Evolutionary conservation across 2,888 invertebrate genomes (phyloP), one percentile per base, ranked within the genome.

Genomic region (Amiota communis): DNA sequence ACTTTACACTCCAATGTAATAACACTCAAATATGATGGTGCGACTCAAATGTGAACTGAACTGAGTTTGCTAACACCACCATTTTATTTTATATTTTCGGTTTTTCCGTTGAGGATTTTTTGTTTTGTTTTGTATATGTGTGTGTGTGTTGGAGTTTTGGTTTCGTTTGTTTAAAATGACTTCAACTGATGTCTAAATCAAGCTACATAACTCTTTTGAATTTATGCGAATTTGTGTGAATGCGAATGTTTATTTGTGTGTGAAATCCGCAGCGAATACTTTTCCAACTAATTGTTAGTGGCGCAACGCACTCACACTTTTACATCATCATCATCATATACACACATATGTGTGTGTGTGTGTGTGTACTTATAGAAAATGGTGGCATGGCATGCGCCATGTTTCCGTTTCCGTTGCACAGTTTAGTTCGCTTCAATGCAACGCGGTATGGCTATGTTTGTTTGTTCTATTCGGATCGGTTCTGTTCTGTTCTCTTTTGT

Each of bases 281-380:
- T 65, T 78, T 80, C 76, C 79, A 83, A 84, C 82, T 82, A 82
- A 82, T 85, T 85, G 83, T 76, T 76, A 79, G 53, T 70, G 76
- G 63, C 78, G 77, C 76, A 79, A 81, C 71, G 74, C 75, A 67
- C 23, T 74, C 78, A 74, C 23, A 23, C 23, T 23, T 23, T 23
- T 2, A 23, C 3, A 23, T 23, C 23, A 23, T 3, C 3, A 17
- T 9, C 57, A 57, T n/a, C 17, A 57, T 15, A 13, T 9, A 17
- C 57, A 17, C 57, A 20, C 8, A 17, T 20, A 20, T 20, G 12
- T 11, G 20, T 17, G 15, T 72, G 65, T 20, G 10, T 20, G 36
- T 59, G 6, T 20, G 17, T 20, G 20, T 59, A 9, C 59, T 59
- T 59, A 20, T 20, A 59, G 17, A 59, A 59, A 59, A 59, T 59